Evolutionary conservation across 2,113 vertebrate species (phyloP), one percentile per base, ranked within the genome.

Genomic region (Mastomys coucha): DNA sequence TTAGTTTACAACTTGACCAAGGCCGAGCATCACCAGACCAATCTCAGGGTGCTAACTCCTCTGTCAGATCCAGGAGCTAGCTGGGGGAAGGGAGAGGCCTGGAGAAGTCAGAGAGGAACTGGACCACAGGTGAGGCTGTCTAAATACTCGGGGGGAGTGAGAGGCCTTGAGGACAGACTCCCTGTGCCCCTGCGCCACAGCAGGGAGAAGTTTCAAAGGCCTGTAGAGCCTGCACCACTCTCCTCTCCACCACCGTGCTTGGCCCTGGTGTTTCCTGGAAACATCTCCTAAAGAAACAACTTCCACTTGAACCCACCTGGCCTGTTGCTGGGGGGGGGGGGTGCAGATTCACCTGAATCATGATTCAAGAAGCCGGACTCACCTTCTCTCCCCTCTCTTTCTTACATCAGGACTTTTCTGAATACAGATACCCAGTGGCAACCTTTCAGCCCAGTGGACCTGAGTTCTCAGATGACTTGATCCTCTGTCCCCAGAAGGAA

Each of bases 361-460:
- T 8, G 12, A 51, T 56, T 94, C 49, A 3, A 33, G 82, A 93
- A 91, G 39, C 70, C 91, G 86, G 16, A 88, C 14, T 56, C 8
- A 51, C 87, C 82, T 56, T 20, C 53, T 89, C 76, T 89, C 76
- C 81, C 95, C 45, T 91, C 51, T 42, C 49, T 33, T 36, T 69
- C 20, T 75, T 77, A 17, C 14, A 96, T 67, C 88, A 98, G 98
- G 92, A 96, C 81, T 97, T 97, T 73, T 88, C 96, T 42, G 85
- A 69, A 36, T n/a, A 67, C 89, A 76, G 69, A 94, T 5, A 4
- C 24, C 24, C 42, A 0, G 0, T 28, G 81, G 69, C 73, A 42
- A 42, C 77, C 67, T 89, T 93, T 51, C 93, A 93, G 49, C 81
- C 89, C 49, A 80, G 86, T 5, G 56, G 7, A 56, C 95, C 93